Evolutionary conservation across 2,113 vertebrate species (phyloP), one percentile per base, ranked within the genome.

Genomic region (Tauraco erythrolophus): DNA sequence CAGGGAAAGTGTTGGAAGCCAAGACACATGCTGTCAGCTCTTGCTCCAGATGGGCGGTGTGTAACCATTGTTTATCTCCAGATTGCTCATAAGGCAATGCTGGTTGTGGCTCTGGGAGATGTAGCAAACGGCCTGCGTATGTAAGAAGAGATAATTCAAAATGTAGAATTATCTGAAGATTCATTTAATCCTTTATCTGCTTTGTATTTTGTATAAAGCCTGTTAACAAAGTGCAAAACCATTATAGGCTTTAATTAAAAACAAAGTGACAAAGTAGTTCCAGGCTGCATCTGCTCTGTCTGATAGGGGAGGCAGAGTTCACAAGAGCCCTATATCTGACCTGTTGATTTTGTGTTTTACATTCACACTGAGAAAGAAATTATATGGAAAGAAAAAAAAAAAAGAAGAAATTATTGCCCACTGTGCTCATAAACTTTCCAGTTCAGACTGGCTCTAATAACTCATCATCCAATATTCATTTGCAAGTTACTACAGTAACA

Each of bases 401-500:
- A 31, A 85, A 74, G 19, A 61, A 88, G 12, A 92, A 93, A 78
- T 74, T 24, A 78, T 90, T 95, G 60, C 94, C 93, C 83, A 60
- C 89, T 95, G 95, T 97, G 92, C 95, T 97, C 90, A 93, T 91
- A 90, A 94, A 84, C 77, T 80, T 79, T 89, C 74, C 64, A 51
- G 86, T 93, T 91, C 41, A 82, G 72, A 71, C 92, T 72, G 85
- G 58, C 43, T 94, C 62, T 96, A 95, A 96, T 96, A 97, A 97
- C 84, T 97, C 92, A 88, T 97, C 97, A 95, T 97, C 72, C 66
- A 88, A 88, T 96, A 94, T 94, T 98, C 86, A 96, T 97, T 96
- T 96, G 60, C 79, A 92, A 96, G 95, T 97, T 97, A 97, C 97
- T 97, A 97, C 88, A 95, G 94, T 93, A 98, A 95, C 89, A 25